These are phyloP conservation scores for Esperia sulphurella DNA, from an alignment of 2,888 invertebrate genomes.

Conservation along the genomic window DNA sequence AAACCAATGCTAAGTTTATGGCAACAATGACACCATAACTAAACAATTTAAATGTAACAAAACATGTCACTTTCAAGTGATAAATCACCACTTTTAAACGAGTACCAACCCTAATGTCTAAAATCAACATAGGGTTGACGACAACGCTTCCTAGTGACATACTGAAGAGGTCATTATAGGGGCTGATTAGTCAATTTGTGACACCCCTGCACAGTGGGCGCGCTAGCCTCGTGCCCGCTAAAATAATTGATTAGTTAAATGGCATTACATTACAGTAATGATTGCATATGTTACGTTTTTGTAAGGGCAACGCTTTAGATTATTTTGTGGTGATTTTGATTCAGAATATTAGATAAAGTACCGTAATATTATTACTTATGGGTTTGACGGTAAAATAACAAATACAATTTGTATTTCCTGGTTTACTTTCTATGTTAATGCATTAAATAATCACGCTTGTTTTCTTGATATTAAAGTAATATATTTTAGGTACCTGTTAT, in stretches of 20 bases:
- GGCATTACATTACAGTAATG: constrained; percentile 66
- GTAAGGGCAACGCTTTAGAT: constrained; percentile 22
- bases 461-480: too few relatives aligned
- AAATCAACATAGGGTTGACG: constrained; percentile 57
- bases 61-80: constrained; percentile 53
- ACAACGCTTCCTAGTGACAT: constrained; percentile 30
- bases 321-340: constrained; percentile 34
- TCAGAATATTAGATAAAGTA: too few relatives aligned
- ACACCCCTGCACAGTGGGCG: constrained; percentile 40
- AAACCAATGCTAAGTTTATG: not conserved
- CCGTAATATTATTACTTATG: too few relatives aligned
- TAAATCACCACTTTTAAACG: constrained; percentile 50
- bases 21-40: constrained; percentile 17
- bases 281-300: constrained; percentile 67
- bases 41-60: constrained; percentile 33
- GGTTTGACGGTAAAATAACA: too few relatives aligned
- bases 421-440: too few relatives aligned
- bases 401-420: not conserved
- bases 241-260: constrained; percentile 74
- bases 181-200: constrained; percentile 68
- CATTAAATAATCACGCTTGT: too few relatives aligned
- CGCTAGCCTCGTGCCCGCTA: constrained; percentile 26
- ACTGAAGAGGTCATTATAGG: constrained; percentile 45
- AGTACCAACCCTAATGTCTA: constrained; percentile 41
- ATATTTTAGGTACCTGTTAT: too few relatives aligned